Percentiles rank a stretch among this genome's conserved stretches.
phyloP scores from a whole-genome alignment of 37 sponge, comb jelly and placozoan species.

The Axinella damicornis region DNA sequence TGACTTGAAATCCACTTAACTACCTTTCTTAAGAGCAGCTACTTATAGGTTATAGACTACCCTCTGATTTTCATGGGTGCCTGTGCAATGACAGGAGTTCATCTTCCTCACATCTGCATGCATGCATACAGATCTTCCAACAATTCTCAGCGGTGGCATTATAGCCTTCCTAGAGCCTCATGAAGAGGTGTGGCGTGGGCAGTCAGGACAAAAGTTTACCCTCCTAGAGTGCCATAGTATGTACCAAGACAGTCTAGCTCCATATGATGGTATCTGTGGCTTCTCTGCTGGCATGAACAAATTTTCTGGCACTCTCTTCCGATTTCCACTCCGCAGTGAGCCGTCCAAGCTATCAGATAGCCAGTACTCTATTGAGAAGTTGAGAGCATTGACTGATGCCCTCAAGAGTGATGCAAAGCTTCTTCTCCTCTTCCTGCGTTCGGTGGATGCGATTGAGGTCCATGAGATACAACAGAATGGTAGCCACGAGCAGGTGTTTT shows the following conservation, averaged over 20 bases:
- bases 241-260: background rate
- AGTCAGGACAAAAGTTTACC: slow-evolving; percentile 20
- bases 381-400: slow-evolving; percentile 21
- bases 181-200: slow-evolving; percentile 29
- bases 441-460: slow-evolving; percentile 30
- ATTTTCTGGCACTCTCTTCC: slow-evolving; percentile 40
- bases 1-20: too few species aligned
- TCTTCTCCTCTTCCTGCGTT: slow-evolving; percentile 49
- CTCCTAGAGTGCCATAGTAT: background rate
- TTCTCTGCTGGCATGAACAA: background rate
- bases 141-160: slow-evolving; percentile 28
- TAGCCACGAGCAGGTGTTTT: background rate
- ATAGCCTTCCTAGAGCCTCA: slow-evolving; percentile 48
- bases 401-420: slow-evolving; percentile 48
- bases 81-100: too few species aligned
- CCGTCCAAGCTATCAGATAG: slow-evolving; percentile 22
- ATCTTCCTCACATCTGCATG: too few species aligned
- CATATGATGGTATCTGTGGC: slow-evolving; percentile 27
- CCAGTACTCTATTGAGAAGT: slow-evolving; percentile 16
- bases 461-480: background rate
- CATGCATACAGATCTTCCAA: slow-evolving; percentile 29
- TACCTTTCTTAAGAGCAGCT: too few species aligned
- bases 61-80: too few species aligned
- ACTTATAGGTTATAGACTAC: too few species aligned
- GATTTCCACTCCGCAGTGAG: slow-evolving; percentile 61